phyloP scores from a whole-genome alignment of 1,140 invertebrate genomes.

The Brachystomella parvula region DNA sequence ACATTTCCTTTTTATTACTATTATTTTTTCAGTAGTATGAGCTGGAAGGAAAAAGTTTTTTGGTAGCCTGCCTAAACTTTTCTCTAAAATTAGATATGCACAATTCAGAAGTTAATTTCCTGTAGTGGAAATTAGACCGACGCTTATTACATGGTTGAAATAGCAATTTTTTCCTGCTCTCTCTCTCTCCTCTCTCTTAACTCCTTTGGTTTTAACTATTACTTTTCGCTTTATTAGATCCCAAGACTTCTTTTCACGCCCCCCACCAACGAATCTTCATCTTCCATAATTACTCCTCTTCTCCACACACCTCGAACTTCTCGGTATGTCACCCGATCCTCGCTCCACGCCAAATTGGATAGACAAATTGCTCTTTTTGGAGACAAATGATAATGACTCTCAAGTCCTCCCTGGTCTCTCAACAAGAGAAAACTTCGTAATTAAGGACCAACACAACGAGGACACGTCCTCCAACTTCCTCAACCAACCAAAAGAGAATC shows the following conservation, averaged over 20 bases:
- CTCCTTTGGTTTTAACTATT: slow-evolving; percentile 25
- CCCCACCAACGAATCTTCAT: slow-evolving; percentile 36
- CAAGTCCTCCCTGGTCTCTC: neutral
- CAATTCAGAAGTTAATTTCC: slow-evolving; percentile 40
- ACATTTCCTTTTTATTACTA: slow-evolving; percentile 39
- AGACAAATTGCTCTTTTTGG: slow-evolving; percentile 36
- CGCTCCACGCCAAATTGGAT: slow-evolving; percentile 38
- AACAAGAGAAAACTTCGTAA: neutral
- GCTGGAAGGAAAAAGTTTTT: slow-evolving; percentile 34
- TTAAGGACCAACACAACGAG: neutral
- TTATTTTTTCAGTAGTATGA: slow-evolving; percentile 37
- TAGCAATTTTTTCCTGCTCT: slow-evolving; percentile 30
- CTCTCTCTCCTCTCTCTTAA: slow-evolving; percentile 17
- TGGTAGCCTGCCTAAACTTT: slow-evolving; percentile 28
- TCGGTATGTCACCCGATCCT: slow-evolving; percentile 17
- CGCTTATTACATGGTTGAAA: slow-evolving; percentile 38
- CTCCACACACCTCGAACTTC: slow-evolving; percentile 14
- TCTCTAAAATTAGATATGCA: slow-evolving; percentile 39
- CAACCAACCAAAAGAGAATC: slow-evolving; percentile 16
- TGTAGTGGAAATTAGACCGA: slow-evolving; percentile 34
- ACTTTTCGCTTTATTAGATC: slow-evolving; percentile 37
- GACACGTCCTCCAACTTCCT: neutral
- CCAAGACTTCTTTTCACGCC: slow-evolving; percentile 32
- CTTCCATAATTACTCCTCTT: slow-evolving; percentile 35
- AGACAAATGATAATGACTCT: slow-evolving; percentile 37